Evolutionary conservation across 2,888 invertebrate genomes (phyloP), one percentile per base, ranked within the genome.

Genomic region (Acanthosepion lycidas): DNA sequence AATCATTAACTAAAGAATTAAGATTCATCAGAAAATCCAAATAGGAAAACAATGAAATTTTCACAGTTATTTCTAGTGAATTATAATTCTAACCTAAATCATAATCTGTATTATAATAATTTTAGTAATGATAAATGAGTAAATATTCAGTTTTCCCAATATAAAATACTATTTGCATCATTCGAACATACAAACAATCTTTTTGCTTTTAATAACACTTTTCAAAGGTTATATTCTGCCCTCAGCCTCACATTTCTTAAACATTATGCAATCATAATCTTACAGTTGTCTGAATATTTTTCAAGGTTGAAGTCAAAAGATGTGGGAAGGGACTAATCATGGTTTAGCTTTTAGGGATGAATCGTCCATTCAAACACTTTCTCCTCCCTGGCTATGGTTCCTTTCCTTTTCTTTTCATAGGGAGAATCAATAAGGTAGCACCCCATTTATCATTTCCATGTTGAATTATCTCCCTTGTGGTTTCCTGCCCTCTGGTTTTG

Each of bases 381-480:
- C 78, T 33, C 23, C 78, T 78, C 78, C 78, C 15, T 15, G 78
- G 12, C n/a, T n/a, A 5, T n/a, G n/a, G 15, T 78, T 15, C n/a
- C n/a, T 78, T 78, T 78, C n/a, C n/a, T 78, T n/a, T 64, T 64
- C 78, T 78, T 78, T 78, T 78, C n/a, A 5, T n/a, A 33, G 33
- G 4, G n/a, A 78, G 78, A 78, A 78, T 78, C 78, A 78, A 78
- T 78, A 78, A 78, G 78, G n/a, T 78, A 78, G 78, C 78, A 78
- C n/a, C n/a, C 78, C 78, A 78, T 78, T 78, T 78, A 78, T 78
- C 78, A 78, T 78, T 78, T 78, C n/a, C n/a, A 15, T 78, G 78
- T n/a, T 78, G 78, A 78, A 78, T 78, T 78, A 78, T 78, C 78
- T 78, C 78, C 78, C 78, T 78, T 78, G 78, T 33, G 78, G 78